These are phyloP conservation scores for Saccopteryx leptura DNA, from an alignment of 2,113 vertebrate genomes.

Conservation along the genomic window DNA sequence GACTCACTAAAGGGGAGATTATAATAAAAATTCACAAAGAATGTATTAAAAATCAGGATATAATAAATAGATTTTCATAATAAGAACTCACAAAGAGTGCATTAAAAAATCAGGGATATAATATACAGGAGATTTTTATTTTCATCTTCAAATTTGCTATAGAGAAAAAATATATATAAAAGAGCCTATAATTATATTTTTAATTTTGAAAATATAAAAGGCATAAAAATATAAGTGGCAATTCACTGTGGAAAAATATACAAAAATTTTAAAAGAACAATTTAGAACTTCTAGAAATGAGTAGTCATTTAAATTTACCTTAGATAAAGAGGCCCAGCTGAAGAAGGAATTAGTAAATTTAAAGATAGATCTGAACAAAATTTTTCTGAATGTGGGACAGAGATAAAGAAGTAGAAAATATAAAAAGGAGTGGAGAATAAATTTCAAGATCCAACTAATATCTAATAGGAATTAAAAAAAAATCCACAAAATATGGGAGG, in stretches of 20 bases:
- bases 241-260: not conserved
- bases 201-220: constrained; percentile 38
- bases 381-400: not conserved
- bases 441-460: not conserved
- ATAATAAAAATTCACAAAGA: not conserved
- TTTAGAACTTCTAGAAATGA: not conserved
- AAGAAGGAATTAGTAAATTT: constrained; percentile 24
- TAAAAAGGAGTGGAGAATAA: not conserved
- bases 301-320: constrained; percentile 26
- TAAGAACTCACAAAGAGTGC: not conserved
- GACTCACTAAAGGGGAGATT: not conserved
- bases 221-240: not conserved
- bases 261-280: not conserved
- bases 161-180: not conserved
- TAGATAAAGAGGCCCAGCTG: not conserved
- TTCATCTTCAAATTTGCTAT: not conserved
- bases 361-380: constrained; percentile 14
- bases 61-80: not conserved
- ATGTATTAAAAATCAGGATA: not conserved
- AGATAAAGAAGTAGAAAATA: not conserved
- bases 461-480: not conserved
- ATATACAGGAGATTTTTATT: not conserved
- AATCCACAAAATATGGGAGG: not conserved
- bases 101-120: not conserved
- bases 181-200: not conserved